Evolutionary conservation across 2,888 invertebrate genomes (phyloP), one percentile per base, ranked within the genome.

Genomic region (Sylvicola cinctus): DNA sequence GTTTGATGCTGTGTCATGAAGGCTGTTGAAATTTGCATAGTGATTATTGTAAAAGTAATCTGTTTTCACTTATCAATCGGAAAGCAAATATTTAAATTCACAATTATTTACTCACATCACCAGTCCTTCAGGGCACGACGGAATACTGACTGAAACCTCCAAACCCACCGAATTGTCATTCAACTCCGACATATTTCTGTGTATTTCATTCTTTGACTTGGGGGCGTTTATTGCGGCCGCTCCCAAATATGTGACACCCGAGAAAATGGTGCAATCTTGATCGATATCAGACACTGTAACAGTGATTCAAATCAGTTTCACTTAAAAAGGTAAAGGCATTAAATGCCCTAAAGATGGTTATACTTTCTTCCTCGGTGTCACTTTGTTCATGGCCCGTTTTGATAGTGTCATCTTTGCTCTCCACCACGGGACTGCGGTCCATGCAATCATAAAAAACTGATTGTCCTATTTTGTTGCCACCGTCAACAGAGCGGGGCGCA

Each of bases 181-280:
- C 33, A 96, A 63, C 49, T 88, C 80, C 42, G 74, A 73, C 81
- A 95, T 93, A 52, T 90, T 90, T 34, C 80, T 67, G 54, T 88
- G 87, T 40, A 95, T 90, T 62, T 93, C 91, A 8, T 65, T 63
- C 59, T 93, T 91, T 14, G 84, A 87, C 54, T 90, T 81, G 1
- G 93, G 91, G 10, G 87, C 83, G 50, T 83, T 79, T 45, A 95
- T 88, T 43, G 77, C 74, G 35, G 87, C 83, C 10, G 87, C 80
- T 29, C 93, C 93, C 44, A 95, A 66, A 62, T 93, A 93, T 39
- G 84, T 83, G 29, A 95, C 85, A 2, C 87, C 84, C 49, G 84
- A 79, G 61, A 91, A 91, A 48, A 87, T 78, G 12, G 87, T 84
- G 54, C 83, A 84, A 43, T 85, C 84, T 60, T 85, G 83, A 55